Conservation (phyloP, 1,140 invertebrate genomes). For the Metopolophium dirhodum region DNA sequence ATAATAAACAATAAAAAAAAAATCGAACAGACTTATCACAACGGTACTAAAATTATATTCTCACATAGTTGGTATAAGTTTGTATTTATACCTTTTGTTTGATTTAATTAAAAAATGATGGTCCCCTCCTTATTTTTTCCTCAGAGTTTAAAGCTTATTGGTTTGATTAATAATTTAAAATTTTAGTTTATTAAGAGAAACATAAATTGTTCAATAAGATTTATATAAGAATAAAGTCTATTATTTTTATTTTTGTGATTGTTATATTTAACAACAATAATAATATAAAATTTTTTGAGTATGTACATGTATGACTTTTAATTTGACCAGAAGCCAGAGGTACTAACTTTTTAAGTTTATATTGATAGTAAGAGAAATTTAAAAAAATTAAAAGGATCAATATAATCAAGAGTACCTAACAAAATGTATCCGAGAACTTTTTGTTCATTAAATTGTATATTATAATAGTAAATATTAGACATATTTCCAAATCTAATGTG, state of each 20-base stretch:
- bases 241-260: neutral
- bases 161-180: slow-evolving; percentile 15
- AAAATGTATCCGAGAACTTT: neutral
- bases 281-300: neutral
- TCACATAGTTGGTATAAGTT: neutral
- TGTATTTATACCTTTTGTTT: slow-evolving; percentile 22
- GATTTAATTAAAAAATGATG: neutral
- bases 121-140: neutral
- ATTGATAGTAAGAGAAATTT: neutral
- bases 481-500: slow-evolving; percentile 1
- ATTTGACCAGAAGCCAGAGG: no score
- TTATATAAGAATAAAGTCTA: neutral
- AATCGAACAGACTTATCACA: slow-evolving; percentile 42
- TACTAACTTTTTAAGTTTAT: neutral
- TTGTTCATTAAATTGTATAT: neutral
- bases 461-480: slow-evolving; percentile 6
- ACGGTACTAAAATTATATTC: neutral
- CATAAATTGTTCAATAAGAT: neutral
- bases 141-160: neutral
- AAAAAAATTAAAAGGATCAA: neutral
- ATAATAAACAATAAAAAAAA: slow-evolving; percentile 37
- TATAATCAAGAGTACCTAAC: neutral
- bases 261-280: neutral
- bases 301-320: neutral
- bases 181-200: neutral